Evolutionary conservation across 2,797 vertebrate species (phyloP).

Genomic region (Enteromius radiatus): DNA sequence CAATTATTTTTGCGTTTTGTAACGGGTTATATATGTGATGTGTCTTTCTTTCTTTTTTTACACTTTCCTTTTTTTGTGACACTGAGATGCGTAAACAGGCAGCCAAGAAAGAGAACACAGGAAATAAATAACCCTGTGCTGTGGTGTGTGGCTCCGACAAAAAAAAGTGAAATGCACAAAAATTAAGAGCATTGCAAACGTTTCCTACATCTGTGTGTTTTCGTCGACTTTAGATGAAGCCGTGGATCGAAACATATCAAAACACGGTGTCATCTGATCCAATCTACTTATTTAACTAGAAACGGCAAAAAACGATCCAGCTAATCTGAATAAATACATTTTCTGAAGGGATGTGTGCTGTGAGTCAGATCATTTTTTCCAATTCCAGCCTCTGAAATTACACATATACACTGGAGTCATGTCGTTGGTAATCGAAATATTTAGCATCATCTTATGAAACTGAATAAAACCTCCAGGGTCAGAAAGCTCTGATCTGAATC

Average conservation of each 20-base stretch:
- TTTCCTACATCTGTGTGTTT: constrained; percentile 25
- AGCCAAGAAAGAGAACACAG: constrained; percentile 40
- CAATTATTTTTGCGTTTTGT: constrained; percentile 16
- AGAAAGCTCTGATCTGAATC: constrained; percentile 33
- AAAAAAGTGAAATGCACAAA: constrained; percentile 26
- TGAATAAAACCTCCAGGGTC: constrained; percentile 13
- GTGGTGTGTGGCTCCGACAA: constrained; percentile 42
- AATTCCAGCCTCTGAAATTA: constrained; percentile 6
- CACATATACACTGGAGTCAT: not conserved
- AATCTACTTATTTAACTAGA: constrained; percentile 19
- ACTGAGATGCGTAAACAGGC: constrained; percentile 32
- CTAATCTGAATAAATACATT: constrained; percentile 32
- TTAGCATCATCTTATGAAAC: constrained; percentile 15
- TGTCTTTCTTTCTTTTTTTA: constrained; percentile 21
- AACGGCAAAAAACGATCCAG: constrained; percentile 18
- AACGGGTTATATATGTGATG: not conserved
- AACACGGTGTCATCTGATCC: not conserved
- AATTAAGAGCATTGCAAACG: constrained; percentile 27
- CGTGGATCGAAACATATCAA: constrained; percentile 12
- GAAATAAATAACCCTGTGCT: constrained; percentile 42
- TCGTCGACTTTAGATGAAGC: not conserved
- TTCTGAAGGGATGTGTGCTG: constrained; percentile 4
- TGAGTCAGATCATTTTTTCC: constrained; percentile 1
- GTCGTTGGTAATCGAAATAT: constrained; percentile 27
- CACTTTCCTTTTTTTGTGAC: constrained; percentile 29